These are phyloP conservation scores for Glaucomys volans DNA, from an alignment of 2,113 vertebrate genomes.

Conservation along the genomic window DNA sequence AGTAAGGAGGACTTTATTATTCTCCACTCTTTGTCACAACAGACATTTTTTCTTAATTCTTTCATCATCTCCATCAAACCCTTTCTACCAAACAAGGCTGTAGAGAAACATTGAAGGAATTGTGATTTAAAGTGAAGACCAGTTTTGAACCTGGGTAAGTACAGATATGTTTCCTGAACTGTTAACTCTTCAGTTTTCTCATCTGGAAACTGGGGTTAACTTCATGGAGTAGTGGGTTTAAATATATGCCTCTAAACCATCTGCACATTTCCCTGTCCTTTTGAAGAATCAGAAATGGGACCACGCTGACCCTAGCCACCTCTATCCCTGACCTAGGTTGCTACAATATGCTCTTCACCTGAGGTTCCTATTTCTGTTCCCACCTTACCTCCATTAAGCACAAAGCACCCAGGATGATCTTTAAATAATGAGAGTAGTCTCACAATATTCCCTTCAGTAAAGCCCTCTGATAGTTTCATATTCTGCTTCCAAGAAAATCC, in stretches of 20 bases:
- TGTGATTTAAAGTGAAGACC: neutral
- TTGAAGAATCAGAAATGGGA: neutral
- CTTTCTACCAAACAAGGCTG: neutral
- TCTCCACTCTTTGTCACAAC: neutral
- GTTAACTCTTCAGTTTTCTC: neutral
- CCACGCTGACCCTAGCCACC: neutral
- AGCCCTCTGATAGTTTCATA: neutral
- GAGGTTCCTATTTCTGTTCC: neutral
- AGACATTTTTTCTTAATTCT: neutral
- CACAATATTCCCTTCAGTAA: neutral
- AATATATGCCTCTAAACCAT: neutral
- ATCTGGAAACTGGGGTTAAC: neutral
- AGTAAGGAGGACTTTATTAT: neutral
- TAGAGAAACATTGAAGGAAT: neutral
- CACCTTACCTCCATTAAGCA: neutral
- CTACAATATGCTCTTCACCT: fast-evolving
- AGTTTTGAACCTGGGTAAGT: neutral
- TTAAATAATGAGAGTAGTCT: neutral
- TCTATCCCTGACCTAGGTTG: no score
- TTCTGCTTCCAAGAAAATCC: neutral
- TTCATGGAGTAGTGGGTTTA: neutral
- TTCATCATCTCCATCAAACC: neutral
- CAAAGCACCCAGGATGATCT: neutral
- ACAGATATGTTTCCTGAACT: neutral
- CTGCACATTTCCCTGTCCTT: neutral